Base-by-base conservation (phyloP, 1,140 invertebrate genomes). In the Charaxes varanes region DNA sequence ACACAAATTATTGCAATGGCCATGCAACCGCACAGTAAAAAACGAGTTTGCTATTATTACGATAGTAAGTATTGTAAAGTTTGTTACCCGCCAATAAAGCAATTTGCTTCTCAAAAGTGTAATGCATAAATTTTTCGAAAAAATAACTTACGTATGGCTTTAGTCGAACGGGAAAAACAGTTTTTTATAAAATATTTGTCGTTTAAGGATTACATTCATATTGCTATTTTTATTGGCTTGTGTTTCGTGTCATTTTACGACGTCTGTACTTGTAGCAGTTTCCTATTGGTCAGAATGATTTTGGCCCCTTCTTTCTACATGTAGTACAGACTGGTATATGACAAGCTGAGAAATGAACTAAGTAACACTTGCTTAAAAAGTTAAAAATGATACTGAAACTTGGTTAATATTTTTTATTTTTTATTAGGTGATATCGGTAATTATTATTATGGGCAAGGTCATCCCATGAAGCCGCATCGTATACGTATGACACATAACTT, bases 401-500 rank as follows among this genome's bases (percentile, higher is more conserved):
- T 47, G 40, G 31, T 28, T 40, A 15, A 32, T 53, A 27, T 38
- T 27, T 27, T 28, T 13, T 24, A 5, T 37, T 31, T 41, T 45
- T 38, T 62, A 72, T 59, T 60, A 97, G 95, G 94, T 86, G 97
- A 99, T 82, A 98, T 99, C 79, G 98, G 98, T 16, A 99, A 99
- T 84, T 99, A 99, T 81, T 99, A 99, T 74, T 99, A 99, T 94
- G 98, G 98, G 1, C 98, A 99, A 85, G 97, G 98, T n/a, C 98
- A 99, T 89, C 98, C 98, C 4, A 99, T 99, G 98, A 99, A 99
- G 80, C 98, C 98, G 4, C 98, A 99, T 83, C 90, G 98, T 49
- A 99, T 99, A 90, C 92, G 98, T 66, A 99, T 99, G 98, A 99
- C 98, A 2, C 98, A 99, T 85, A 99, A 99, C 89, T 89, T 99